Percentiles rank a stretch among this genome's conserved stretches.
Evolutionary conservation across 2,113 vertebrate genomes (phyloP).

Genomic region (Ptychochromis oligacanthus): DNA sequence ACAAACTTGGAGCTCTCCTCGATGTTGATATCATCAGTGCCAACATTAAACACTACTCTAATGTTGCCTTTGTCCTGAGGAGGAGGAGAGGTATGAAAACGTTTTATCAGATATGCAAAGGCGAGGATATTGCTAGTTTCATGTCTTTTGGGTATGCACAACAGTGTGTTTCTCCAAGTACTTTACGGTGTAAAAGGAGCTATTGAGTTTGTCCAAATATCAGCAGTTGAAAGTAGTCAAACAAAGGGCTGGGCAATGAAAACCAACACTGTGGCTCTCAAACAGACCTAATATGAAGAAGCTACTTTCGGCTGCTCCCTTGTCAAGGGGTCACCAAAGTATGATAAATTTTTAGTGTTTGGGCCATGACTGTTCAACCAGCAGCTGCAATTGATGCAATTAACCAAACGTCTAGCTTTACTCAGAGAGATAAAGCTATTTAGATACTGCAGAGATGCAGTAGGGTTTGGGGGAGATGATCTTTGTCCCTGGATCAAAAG

Average conservation of each 20-base stretch:
- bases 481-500: not conserved
- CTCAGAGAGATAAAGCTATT: not conserved
- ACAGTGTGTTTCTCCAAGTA: not conserved
- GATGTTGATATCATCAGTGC: conserved; percentile 99
- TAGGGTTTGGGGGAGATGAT: not conserved
- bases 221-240: not conserved
- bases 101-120: not conserved
- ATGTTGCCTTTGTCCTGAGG: conserved; percentile 96
- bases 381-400: not conserved
- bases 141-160: not conserved
- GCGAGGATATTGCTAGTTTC: not conserved
- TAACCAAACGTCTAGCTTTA: not conserved
- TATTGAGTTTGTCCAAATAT: not conserved
- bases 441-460: not conserved
- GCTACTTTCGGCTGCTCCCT: no score
- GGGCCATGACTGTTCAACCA: not conserved
- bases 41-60: conserved; percentile 98
- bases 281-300: not conserved
- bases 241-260: not conserved
- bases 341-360: not conserved
- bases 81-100: not conserved
- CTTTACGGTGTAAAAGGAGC: not conserved
- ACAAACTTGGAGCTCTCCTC: conserved; percentile 98
- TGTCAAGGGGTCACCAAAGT: no score
- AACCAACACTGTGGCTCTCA: not conserved